These are phyloP conservation scores for Choreutis nemorana DNA, from an alignment of 2,888 invertebrate genomes.

Conservation along the genomic window DNA sequence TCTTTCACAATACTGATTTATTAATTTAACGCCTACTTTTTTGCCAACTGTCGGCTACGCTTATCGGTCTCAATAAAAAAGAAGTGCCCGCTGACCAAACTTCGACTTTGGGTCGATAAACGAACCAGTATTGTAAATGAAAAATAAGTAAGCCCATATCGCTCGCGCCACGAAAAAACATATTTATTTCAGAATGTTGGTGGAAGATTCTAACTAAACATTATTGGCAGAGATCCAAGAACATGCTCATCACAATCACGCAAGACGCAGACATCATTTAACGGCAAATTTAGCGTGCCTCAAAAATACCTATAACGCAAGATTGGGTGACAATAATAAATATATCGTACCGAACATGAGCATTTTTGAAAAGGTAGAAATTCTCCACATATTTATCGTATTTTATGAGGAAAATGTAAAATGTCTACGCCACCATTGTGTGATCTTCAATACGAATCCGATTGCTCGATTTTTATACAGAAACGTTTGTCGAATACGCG, in stretches of 20 bases:
- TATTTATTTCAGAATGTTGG: constrained; percentile 29
- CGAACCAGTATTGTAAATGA: constrained; percentile 23
- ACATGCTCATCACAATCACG: constrained; percentile 39
- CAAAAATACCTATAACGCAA: constrained; percentile 21
- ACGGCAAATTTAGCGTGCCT: constrained; percentile 38
- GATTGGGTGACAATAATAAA: constrained; percentile 11
- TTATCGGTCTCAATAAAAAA: no score
- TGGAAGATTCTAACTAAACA: constrained; percentile 23
- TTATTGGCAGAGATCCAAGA: constrained; percentile 38
- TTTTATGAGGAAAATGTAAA: no score
- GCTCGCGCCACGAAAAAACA: constrained; percentile 24
- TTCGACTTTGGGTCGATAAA: constrained; percentile 25
- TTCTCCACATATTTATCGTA: no score
- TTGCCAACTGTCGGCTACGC: no score
- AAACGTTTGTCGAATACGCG: no score
- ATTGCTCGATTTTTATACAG: no score
- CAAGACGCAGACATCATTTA: constrained; percentile 41
- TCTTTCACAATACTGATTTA: constrained; percentile 50
- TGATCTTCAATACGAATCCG: no score
- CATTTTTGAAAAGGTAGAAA: background rate
- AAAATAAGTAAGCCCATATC: constrained; percentile 27
- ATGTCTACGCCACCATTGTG: no score
- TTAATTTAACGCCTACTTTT: constrained; percentile 23
- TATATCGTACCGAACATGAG: background rate
- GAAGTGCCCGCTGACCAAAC: no score